Percentiles rank a stretch among this genome's conserved stretches.
Evolutionary conservation across 1,140 invertebrate genomes (phyloP).

Genomic region (Drosophila asahinai): DNA sequence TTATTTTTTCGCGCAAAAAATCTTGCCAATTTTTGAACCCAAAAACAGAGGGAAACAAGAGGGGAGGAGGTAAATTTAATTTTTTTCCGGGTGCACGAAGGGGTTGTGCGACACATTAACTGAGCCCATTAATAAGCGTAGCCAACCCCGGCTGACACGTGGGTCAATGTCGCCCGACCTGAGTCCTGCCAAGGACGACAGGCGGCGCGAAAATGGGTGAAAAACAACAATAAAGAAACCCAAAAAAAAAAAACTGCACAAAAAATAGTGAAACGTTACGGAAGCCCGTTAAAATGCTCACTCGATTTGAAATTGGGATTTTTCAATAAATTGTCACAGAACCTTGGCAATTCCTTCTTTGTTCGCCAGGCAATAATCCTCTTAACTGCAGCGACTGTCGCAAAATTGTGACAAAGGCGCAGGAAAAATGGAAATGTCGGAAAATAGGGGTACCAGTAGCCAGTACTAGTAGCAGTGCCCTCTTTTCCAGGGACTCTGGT

Average conservation of each 20-base stretch:
- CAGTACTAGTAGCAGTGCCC: background rate
- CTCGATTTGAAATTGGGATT: conserved; percentile 61
- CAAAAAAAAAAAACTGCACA: conserved; percentile 27
- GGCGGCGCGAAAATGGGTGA: conserved; percentile 64
- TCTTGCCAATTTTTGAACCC: conserved; percentile 77
- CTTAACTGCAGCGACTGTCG: conserved; percentile 82
- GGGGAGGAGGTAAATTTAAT: conserved; percentile 54
- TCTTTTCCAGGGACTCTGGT: conserved; percentile 29
- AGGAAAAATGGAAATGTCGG: conserved; percentile 25
- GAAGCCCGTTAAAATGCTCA: conserved; percentile 63
- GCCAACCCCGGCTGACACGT: conserved; percentile 77
- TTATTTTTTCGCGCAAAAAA: conserved; percentile 52
- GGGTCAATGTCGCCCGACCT: conserved; percentile 68
- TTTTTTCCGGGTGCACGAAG: conserved; percentile 58
- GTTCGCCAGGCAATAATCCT: conserved; percentile 72
- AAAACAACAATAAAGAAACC: conserved; percentile 49
- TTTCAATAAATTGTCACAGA: conserved; percentile 79
- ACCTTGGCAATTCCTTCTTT: conserved; percentile 40
- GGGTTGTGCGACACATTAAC: conserved; percentile 71
- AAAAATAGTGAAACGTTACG: conserved; percentile 22
- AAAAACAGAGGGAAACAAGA: conserved; percentile 35
- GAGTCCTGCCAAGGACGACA: conserved; percentile 48
- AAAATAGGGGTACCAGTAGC: conserved; percentile 45
- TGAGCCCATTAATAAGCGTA: conserved; percentile 84
- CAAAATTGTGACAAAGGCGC: conserved; percentile 66